Percentiles rank a stretch among this genome's conserved stretches.
Evolutionary conservation across 2,888 invertebrate genomes (phyloP).

Genomic region (Serripes groenlandicus): DNA sequence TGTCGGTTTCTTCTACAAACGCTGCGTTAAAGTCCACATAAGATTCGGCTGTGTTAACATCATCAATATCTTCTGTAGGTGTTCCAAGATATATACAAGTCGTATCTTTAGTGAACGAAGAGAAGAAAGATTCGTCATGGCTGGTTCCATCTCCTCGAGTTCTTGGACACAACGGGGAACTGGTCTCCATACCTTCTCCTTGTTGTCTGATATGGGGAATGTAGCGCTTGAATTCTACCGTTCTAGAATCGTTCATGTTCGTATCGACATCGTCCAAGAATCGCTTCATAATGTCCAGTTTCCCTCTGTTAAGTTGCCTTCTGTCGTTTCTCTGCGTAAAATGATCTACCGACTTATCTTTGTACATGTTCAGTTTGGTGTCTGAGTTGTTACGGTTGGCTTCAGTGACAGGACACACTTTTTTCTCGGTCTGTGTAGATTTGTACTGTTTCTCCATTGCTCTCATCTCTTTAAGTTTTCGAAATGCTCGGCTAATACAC

Average conservation of each 20-base stretch:
- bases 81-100: slow-evolving; percentile 2
- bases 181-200: background rate
- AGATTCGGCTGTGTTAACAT: background rate
- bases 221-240: no score
- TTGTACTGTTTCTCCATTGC: background rate
- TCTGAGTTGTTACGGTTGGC: background rate
- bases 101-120: background rate
- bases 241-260: background rate
- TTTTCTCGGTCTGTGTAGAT: background rate
- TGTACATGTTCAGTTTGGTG: slow-evolving; percentile 1
- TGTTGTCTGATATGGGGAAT: background rate
- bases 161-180: slow-evolving; percentile 9
- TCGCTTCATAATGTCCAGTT: slow-evolving; percentile 12
- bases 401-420: background rate
- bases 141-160: slow-evolving; percentile 16
- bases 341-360: background rate
- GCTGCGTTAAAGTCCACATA: background rate
- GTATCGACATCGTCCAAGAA: background rate
- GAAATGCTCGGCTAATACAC: background rate
- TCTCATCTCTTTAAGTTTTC: slow-evolving; percentile 12
- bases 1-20: slow-evolving; percentile 1
- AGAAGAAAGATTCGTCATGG: slow-evolving; percentile 15
- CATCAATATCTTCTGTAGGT: background rate
- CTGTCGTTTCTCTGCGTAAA: background rate
- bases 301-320: background rate